These are phyloP conservation scores for Rhodeus uyekii DNA, from an alignment of 2,797 vertebrate species.

Conservation along the genomic window DNA sequence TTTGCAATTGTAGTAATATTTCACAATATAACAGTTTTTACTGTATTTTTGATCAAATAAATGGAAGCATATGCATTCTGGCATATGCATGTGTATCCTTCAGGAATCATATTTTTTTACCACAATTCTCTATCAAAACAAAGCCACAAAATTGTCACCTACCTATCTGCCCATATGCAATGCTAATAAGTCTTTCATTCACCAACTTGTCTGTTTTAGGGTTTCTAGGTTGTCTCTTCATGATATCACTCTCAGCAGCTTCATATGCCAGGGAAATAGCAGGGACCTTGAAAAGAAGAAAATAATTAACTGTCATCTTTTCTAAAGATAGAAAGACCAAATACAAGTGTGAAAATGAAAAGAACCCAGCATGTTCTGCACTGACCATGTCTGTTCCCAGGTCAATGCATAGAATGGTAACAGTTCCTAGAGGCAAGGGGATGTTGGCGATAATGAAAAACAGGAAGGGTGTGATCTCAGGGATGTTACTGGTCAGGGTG, in stretches of 20 bases:
- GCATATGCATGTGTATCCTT: background rate
- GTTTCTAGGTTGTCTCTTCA: conserved; percentile 88
- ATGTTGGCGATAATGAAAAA: conserved; percentile 88
- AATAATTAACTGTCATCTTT: conserved; percentile 1
- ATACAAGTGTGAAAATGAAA: background rate
- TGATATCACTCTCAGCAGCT: conserved; percentile 88
- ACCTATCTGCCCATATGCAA: conserved; percentile 90
- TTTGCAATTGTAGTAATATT: too few species aligned
- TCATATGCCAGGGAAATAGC: conserved; percentile 89
- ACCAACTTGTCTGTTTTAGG: conserved; percentile 88
- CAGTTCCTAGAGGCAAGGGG: conserved; percentile 85
- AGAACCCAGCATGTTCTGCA: conserved; percentile 14
- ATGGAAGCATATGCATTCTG: background rate
- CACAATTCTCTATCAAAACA: too few species aligned
- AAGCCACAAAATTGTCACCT: conserved; percentile 54
- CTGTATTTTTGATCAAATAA: too few species aligned
- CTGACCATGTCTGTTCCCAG: conserved; percentile 89
- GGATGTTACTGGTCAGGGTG: conserved; percentile 89
- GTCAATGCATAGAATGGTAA: conserved; percentile 88
- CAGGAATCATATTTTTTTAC: background rate
- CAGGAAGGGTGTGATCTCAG: conserved; percentile 87
- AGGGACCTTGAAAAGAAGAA: conserved; percentile 75
- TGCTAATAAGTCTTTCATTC: conserved; percentile 86
- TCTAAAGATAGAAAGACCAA: background rate
- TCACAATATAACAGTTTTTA: too few species aligned